phyloP scores from a whole-genome alignment of 2,113 vertebrate species.

The Ivindomyrus marchei region DNA sequence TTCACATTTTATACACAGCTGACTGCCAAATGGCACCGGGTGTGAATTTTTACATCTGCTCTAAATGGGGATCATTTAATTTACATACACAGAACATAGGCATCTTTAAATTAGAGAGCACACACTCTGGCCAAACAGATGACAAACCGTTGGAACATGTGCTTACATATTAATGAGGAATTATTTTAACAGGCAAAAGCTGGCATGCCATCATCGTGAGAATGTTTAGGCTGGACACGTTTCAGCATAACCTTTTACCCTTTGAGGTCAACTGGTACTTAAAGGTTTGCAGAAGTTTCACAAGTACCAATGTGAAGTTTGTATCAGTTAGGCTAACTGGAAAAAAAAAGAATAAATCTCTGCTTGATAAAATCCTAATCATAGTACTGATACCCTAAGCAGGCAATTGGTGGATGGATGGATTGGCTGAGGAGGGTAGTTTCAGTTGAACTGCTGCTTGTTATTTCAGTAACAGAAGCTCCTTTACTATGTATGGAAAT shows the following conservation, averaged over 20 bases:
- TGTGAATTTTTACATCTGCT: conserved; percentile 11
- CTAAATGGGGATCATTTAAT: background rate
- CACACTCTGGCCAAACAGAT: conserved; percentile 46
- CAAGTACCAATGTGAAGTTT: background rate
- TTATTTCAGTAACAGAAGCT: background rate
- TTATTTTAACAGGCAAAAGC: conserved; percentile 60
- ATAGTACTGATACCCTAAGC: background rate
- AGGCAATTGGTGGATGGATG: background rate
- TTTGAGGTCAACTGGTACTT: background rate
- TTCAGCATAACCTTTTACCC: conserved; percentile 33
- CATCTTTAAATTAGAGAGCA: conserved; percentile 19
- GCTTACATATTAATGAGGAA: conserved; percentile 64
- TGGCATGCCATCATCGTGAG: conserved; percentile 62
- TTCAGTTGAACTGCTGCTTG: background rate
- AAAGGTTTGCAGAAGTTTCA: background rate
- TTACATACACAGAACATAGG: background rate
- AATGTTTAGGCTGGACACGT: conserved; percentile 61
- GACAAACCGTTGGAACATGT: conserved; percentile 59
- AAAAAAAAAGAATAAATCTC: background rate
- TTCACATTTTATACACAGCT: background rate
- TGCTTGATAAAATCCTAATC: background rate
- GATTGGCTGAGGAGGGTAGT: background rate
- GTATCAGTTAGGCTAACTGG: background rate
- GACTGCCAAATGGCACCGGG: background rate
- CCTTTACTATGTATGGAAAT: background rate